phyloP scores from a whole-genome alignment of 2,797 vertebrate genomes.

The Coracias cyanogaster region DNA sequence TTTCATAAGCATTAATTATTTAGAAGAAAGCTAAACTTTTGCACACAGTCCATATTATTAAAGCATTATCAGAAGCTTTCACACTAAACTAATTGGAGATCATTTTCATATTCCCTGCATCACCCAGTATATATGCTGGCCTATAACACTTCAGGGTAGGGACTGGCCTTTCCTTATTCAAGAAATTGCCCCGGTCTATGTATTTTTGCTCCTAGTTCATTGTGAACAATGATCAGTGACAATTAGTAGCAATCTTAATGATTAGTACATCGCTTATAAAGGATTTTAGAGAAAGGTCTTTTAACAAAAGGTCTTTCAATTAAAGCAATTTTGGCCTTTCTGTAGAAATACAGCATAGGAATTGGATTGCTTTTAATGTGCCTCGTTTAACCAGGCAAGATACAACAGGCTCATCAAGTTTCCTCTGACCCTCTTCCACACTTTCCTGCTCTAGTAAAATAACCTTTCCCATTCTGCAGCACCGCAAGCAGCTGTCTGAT shows the following conservation, averaged over 20 bases:
- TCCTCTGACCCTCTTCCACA: background rate
- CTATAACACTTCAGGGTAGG: background rate
- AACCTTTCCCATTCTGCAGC: background rate
- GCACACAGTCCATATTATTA: background rate
- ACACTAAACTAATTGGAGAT: background rate
- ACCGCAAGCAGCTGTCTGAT: background rate
- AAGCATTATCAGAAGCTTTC: slow-evolving; percentile 25
- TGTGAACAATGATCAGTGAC: background rate
- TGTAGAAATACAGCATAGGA: background rate
- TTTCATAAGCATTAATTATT: slow-evolving; percentile 5
- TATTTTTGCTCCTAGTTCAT: background rate
- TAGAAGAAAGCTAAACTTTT: slow-evolving; percentile 26
- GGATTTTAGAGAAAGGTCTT: background rate
- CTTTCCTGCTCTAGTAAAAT: background rate
- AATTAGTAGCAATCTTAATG: background rate
- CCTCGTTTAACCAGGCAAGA: background rate
- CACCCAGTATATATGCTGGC: background rate
- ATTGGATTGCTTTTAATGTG: background rate
- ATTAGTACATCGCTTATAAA: background rate
- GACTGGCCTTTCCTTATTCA: background rate
- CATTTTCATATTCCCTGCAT: slow-evolving; percentile 5
- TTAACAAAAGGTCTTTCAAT: background rate
- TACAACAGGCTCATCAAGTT: background rate
- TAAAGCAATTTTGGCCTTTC: background rate
- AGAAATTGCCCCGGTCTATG: background rate